Base-by-base conservation (phyloP, 2,797 vertebrate genomes). In the Otolemur crassicaudatus region DNA sequence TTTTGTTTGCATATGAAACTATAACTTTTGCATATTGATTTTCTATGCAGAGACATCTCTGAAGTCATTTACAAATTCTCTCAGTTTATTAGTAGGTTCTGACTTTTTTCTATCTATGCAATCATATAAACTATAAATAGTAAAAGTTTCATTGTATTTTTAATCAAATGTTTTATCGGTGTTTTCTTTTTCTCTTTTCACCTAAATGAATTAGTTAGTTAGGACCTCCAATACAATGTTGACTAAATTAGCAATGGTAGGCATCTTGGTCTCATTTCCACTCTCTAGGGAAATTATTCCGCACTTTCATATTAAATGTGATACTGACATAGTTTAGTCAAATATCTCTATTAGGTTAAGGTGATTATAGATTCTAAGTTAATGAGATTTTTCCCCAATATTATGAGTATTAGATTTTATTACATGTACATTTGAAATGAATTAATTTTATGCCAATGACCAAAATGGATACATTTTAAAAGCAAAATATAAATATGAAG, bases 1-100 rank as follows among this genome's bases (percentile, higher is more conserved):
- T 53, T 75, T 95, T 76, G 16, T 61, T 82, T 27, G 17, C 37
- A 49, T 27, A 87, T 76, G 40, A 92, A 92, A 95, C 69, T 23
- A 82, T 2, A 61, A 37, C 40, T 91, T 87, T 81, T 69, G 31
- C 67, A 75, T 82, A 67, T 82, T 92, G n/a, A 76, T 82, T 43
- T 37, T 61, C 70, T 69, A 53, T 13, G 9, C 9, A 76, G 76
- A 82, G 84, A 69, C 4, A 6, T 69, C 16, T 11, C 10, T 87
- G 76, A 87, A 67, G 49, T 75, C 9, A 29, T 43, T 92, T 61
- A 82, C 60, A 76, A 69, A 31, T 76, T 87, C 75, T 82, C 5
- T 53, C 79, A 40, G 76, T 16, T 83, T 70, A 8, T 53, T 31
- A 37, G 31, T 87, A 61, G 40, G 53, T 27, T 53, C 25, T 83